Evolutionary conservation across 1,140 invertebrate species (phyloP), one percentile per base, ranked within the genome.

Genomic region (Cydia pomonella): DNA sequence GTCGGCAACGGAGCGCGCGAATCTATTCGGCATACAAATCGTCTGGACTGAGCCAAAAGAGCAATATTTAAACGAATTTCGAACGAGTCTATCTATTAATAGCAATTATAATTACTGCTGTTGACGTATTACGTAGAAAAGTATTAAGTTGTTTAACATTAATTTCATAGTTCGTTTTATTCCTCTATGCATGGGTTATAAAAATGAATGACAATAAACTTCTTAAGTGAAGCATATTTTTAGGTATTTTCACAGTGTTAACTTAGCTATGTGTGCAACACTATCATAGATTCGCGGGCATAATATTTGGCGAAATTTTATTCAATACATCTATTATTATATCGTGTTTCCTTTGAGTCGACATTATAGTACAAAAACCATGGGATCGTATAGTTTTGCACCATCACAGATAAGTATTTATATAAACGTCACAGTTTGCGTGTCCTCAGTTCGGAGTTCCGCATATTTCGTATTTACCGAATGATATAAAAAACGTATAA

Each of bases 401-500:
- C 64, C 33, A 69, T 69, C 64, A 69, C 64, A 69, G 64, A 69
- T 69, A 69, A 38, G 64, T 69, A 69, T n/a, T n/a, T n/a, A n/a
- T 69, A 18, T n/a, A 69, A 18, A 69, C 64, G 64, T 41, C 64
- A 41, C 64, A 69, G 29, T 33, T 33, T 33, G 64, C 29, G 64
- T 33, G 64, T 69, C 29, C 64, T 69, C 64, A 69, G 64, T 69
- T 18, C 29, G 33, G 41, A 69, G 64, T 69, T n/a, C 64, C 64
- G 64, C 64, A 69, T 33, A 69, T 66, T 66, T 29, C 44, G 79
- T 83, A 79, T 73, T 82, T 79, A 80, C 76, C 72, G 79, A 87
- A 87, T 82, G 80, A 84, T 86, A 47, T 72, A 84, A 83, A 77
- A 77, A 89, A 86, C 80, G 76, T 90, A 87, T 86, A 86, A 80